Conservation (phyloP, 2,888 invertebrate genomes). For the Zeuzera pyrina region DNA sequence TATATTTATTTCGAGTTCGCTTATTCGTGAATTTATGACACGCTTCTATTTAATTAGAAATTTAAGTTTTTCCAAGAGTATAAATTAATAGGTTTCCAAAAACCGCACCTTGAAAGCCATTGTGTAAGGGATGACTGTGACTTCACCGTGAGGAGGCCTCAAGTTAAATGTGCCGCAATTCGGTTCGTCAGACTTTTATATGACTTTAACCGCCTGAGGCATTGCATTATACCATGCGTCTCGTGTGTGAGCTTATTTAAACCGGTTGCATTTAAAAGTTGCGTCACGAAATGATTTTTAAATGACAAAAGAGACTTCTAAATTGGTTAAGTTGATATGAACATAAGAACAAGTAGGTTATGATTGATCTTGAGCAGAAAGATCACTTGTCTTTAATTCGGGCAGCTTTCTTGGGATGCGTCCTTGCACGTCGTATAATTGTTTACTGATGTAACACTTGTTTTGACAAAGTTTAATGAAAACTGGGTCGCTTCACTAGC, state of each 20-base stretch:
- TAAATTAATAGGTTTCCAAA: too few species aligned
- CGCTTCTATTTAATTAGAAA: too few species aligned
- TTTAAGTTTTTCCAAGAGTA: too few species aligned
- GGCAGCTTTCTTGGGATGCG: conserved; percentile 38
- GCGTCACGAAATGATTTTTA: conserved; percentile 18
- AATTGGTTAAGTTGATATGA: conserved; percentile 30
- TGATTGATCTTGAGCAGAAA: conserved; percentile 48
- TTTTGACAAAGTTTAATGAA: conserved; percentile 2
- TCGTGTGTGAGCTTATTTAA: conserved; percentile 26
- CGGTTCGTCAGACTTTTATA: conserved; percentile 44
- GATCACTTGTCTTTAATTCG: conserved; percentile 48
- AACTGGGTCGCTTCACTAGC: conserved; percentile 1
- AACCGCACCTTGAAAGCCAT: conserved; percentile 64
- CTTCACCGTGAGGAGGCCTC: conserved; percentile 44
- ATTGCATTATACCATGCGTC: conserved; percentile 30
- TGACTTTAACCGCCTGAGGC: conserved; percentile 31
- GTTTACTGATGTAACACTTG: conserved; percentile 15
- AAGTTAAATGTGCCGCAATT: conserved; percentile 51
- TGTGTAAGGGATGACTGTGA: conserved; percentile 33
- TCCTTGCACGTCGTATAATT: conserved; percentile 28
- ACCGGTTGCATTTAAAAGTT: conserved; percentile 32
- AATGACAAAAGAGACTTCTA: conserved; percentile 17
- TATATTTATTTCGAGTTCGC: too few species aligned
- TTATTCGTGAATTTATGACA: too few species aligned
- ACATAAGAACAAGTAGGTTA: conserved; percentile 36